Conservation (phyloP, 2,888 invertebrate genomes). For the Cataglyphis altisquamis region DNA sequence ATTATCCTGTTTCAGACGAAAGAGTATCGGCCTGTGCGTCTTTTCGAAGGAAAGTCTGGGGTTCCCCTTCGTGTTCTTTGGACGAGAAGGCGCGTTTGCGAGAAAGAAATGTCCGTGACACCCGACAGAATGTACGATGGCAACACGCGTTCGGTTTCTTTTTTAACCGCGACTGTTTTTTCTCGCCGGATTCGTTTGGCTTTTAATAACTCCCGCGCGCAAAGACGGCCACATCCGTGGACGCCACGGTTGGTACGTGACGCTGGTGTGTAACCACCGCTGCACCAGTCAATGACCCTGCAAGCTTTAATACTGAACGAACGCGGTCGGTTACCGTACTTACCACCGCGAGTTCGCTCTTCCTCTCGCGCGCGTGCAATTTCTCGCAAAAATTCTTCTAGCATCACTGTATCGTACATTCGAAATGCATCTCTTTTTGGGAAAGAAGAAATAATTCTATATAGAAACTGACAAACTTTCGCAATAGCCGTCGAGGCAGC, state of each 20-base stretch:
- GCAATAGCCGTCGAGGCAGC: not conserved
- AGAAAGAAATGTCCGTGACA: slow-evolving; percentile 63
- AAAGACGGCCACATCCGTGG: slow-evolving; percentile 64
- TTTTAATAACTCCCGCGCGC: slow-evolving; percentile 81
- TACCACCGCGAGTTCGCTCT: slow-evolving; percentile 59
- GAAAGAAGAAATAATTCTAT: not conserved
- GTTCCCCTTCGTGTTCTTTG: slow-evolving; percentile 38
- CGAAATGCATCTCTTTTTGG: not conserved
- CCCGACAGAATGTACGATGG: slow-evolving; percentile 63
- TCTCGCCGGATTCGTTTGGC: slow-evolving; percentile 73
- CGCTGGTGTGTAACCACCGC: slow-evolving; percentile 66
- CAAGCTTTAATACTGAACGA: slow-evolving; percentile 75
- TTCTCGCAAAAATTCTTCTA: slow-evolving; percentile 20
- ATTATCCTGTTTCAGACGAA: slow-evolving; percentile 52
- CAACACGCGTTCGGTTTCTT: slow-evolving; percentile 66
- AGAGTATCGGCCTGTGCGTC: slow-evolving; percentile 44
- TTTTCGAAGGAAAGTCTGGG: slow-evolving; percentile 40
- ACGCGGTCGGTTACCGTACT: slow-evolving; percentile 69
- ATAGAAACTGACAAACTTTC: not conserved
- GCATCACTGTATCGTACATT: not conserved
- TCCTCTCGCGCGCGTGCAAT: not conserved
- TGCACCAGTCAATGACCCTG: slow-evolving; percentile 84
- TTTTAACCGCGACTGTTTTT: slow-evolving; percentile 72
- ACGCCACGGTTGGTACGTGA: slow-evolving; percentile 58
- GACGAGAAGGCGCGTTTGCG: slow-evolving; percentile 49